Conservation (phyloP, 1,140 invertebrate genomes). For the Pantala flavescens region DNA sequence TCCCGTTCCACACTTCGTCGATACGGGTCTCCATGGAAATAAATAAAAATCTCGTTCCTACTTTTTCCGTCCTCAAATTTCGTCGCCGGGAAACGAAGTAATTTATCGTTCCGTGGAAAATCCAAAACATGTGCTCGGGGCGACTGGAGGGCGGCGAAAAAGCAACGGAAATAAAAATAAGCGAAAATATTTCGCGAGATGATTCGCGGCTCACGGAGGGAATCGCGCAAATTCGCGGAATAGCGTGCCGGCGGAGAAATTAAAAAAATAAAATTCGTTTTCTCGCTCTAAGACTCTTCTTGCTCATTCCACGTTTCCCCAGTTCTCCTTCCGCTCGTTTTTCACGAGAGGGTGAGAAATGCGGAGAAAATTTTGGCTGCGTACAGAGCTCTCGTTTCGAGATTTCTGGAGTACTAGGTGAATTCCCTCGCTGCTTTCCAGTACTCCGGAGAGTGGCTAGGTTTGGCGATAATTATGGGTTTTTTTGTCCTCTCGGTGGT, state of each 20-base stretch:
- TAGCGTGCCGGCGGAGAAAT: no score
- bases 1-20: background rate
- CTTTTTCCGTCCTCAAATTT: no score
- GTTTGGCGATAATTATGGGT: no score
- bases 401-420: no score
- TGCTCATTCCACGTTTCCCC: background rate
- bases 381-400: no score
- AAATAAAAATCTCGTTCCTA: background rate
- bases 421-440: no score
- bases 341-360: no score
- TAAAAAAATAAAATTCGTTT: background rate
- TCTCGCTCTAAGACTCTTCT: background rate
- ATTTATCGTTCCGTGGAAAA: constrained; percentile 6
- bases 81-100: background rate
- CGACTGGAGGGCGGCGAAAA: background rate
- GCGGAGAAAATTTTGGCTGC: no score
- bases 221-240: background rate
- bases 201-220: background rate
- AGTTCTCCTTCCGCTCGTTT: background rate
- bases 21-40: background rate
- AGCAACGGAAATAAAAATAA: background rate
- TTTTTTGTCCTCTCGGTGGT: no score
- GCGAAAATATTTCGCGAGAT: background rate
- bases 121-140: background rate
- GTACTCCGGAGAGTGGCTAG: no score